Evolutionary conservation across 2,113 vertebrate species (phyloP).

Genomic region (Eurystomus gularis): DNA sequence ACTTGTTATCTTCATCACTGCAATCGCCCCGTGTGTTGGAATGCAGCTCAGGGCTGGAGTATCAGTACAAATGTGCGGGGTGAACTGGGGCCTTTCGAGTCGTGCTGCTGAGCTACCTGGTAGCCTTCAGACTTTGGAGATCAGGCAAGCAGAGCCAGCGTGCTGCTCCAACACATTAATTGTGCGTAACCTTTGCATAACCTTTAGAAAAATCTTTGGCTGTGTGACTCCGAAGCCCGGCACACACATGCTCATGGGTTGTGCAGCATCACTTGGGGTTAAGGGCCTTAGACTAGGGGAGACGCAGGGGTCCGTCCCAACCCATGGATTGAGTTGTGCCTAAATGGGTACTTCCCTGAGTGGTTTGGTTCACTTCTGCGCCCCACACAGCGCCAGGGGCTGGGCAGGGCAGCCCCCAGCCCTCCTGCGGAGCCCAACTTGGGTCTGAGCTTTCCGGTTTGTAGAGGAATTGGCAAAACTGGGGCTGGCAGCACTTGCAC

Average conservation of each 20-base stretch:
- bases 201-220: slow-evolving; percentile 54
- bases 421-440: accelerated
- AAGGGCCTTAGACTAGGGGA: not conserved
- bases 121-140: slow-evolving; percentile 31
- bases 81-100: not conserved
- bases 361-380: accelerated
- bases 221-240: slow-evolving; percentile 16
- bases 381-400: not conserved
- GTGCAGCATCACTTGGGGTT: not conserved
- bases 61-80: accelerated
- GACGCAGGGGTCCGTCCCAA: accelerated
- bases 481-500: accelerated
- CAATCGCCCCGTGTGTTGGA: accelerated
- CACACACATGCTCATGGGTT: not conserved
- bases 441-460: too few species aligned
- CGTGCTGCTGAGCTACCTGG: not conserved
- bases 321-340: not conserved
- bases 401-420: accelerated
- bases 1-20: not conserved
- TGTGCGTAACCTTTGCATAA: slow-evolving; percentile 66
- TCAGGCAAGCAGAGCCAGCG: slow-evolving; percentile 41
- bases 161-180: slow-evolving; percentile 42
- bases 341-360: accelerated
- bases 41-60: accelerated
- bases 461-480: not conserved